Conservation (phyloP, 2,797 vertebrate species). For the Geotria australis region DNA sequence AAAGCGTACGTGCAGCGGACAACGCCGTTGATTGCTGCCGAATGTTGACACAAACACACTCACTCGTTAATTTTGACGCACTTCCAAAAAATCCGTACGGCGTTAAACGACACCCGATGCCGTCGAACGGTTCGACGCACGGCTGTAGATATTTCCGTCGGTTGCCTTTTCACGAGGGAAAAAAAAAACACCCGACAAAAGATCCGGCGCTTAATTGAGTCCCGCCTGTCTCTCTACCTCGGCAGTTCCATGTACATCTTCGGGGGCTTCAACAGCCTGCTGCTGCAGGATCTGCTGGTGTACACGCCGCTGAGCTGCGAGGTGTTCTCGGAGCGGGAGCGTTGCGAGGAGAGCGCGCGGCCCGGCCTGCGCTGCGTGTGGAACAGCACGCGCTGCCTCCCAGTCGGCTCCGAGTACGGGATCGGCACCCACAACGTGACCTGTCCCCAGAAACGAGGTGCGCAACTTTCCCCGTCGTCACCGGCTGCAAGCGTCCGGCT, state of each 20-base stretch:
- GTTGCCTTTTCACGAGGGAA: too few species aligned
- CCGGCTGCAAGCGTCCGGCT: background rate
- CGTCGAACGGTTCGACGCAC: too few species aligned
- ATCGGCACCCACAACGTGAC: background rate
- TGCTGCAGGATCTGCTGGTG: conserved; percentile 48
- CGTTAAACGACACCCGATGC: too few species aligned
- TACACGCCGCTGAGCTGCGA: conserved; percentile 41
- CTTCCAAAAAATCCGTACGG: too few species aligned
- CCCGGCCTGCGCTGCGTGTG: conserved; percentile 43
- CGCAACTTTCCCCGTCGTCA: background rate
- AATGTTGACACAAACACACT: too few species aligned
- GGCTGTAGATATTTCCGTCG: too few species aligned
- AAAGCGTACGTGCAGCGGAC: too few species aligned
- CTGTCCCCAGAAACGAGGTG: background rate
- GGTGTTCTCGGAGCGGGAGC: conserved; percentile 12
- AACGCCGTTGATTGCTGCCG: too few species aligned
- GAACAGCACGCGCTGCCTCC: conserved; percentile 10
- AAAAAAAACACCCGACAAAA: too few species aligned
- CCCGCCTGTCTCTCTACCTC: background rate
- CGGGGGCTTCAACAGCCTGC: conserved; percentile 86
- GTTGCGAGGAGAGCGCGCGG: conserved; percentile 21
- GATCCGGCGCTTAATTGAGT: too few species aligned
- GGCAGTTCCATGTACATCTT: conserved; percentile 61
- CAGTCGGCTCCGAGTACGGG: background rate
- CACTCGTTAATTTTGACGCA: too few species aligned